phyloP scores from a whole-genome alignment of 2,797 vertebrate genomes.

The Spea hammondii region DNA sequence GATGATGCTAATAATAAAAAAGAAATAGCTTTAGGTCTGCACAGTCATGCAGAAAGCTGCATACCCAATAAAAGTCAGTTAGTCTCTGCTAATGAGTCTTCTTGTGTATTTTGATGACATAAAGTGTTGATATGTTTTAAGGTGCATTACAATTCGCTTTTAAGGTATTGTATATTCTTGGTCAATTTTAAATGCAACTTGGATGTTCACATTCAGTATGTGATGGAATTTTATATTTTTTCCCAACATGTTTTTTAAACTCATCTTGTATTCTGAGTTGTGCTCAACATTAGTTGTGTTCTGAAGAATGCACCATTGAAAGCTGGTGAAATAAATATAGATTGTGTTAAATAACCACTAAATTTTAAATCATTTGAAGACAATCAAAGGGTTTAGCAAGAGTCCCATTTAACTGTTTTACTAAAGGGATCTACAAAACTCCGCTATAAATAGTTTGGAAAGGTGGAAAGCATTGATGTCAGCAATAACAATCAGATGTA shows the following conservation, averaged over 20 bases:
- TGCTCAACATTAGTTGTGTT: no score
- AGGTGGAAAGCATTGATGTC: no score
- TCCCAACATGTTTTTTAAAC: no score
- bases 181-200: background rate
- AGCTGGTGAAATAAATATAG: no score
- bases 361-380: no score
- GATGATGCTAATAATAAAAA: conserved; percentile 49
- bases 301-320: no score
- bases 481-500: no score
- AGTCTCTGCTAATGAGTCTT: conserved; percentile 41
- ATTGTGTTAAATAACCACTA: no score
- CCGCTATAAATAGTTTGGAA: no score
- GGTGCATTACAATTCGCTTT: conserved; percentile 12
- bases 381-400: no score
- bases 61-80: conserved; percentile 36
- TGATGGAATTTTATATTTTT: background rate
- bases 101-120: conserved; percentile 24
- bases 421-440: no score
- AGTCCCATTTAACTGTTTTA: no score
- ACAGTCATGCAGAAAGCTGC: conserved; percentile 42
- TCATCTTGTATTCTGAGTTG: background rate
- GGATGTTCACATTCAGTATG: background rate
- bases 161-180: conserved; percentile 12
- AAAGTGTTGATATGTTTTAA: conserved; percentile 37
- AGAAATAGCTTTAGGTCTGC: conserved; percentile 28